phyloP scores from a whole-genome alignment of 2,113 vertebrate species.

The Hipposideros armiger region DNA sequence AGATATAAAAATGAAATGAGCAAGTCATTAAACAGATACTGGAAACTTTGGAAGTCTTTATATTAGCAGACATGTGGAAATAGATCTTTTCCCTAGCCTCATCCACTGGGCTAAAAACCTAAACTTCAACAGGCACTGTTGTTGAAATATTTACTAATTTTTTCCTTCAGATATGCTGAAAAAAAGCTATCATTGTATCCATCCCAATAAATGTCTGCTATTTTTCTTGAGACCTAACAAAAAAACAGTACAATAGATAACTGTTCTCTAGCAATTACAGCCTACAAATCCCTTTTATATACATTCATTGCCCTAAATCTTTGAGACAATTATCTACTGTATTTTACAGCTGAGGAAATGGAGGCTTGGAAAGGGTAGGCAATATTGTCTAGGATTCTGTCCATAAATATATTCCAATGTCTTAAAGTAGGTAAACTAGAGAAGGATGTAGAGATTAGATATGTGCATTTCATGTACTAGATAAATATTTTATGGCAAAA shows the following conservation, averaged over 20 bases:
- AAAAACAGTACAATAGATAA: background rate
- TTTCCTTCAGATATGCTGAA: background rate
- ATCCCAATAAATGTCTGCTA: background rate
- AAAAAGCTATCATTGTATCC: background rate
- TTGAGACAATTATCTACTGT: background rate
- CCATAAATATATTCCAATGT: background rate
- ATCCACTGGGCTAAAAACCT: background rate
- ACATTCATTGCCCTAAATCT: background rate
- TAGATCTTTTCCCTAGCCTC: background rate
- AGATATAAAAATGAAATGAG: background rate
- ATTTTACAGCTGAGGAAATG: conserved; percentile 19
- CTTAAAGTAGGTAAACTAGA: background rate
- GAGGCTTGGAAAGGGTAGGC: background rate
- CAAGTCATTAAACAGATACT: conserved; percentile 10
- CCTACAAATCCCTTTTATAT: background rate
- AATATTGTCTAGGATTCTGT: background rate
- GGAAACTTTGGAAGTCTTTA: background rate
- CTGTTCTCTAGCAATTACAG: conserved; percentile 24
- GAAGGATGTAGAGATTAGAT: background rate
- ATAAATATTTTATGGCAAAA: background rate
- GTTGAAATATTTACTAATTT: conserved; percentile 12
- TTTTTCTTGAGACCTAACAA: conserved; percentile 44
- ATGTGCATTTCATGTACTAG: background rate
- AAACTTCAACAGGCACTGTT: background rate
- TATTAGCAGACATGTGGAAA: background rate